A percentile compares a stretch with the other conserved stretches of the same genome.
Conservation (phyloP, 2,888 invertebrate species). For the Sphecodes monilicornis region DNA sequence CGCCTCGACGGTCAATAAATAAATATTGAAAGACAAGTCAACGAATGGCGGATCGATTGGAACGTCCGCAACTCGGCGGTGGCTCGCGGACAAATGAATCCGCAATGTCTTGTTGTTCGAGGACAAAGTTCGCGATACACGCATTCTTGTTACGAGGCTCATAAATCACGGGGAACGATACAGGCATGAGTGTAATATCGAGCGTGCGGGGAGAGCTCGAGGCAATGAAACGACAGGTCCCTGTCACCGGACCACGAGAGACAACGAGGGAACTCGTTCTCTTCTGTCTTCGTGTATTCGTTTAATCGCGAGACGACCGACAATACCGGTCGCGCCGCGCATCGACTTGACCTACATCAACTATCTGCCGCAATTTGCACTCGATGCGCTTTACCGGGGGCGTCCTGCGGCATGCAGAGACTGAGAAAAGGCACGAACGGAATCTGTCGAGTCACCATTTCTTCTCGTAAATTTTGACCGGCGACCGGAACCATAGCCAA, state of each 20-base stretch:
- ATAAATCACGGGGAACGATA: conserved; percentile 23
- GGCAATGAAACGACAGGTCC: conserved; percentile 20
- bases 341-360: conserved; percentile 68
- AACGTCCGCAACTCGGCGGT: not conserved
- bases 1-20: not conserved
- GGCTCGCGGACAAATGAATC: conserved; percentile 19
- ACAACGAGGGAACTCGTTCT: conserved; percentile 16
- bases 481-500: not conserved
- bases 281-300: conserved; percentile 59
- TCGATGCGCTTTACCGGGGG: conserved; percentile 3
- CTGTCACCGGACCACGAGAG: conserved; percentile 27
- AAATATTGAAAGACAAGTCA: not conserved
- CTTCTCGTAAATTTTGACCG: conserved; percentile 4
- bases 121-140: not conserved
- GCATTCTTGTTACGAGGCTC: conserved; percentile 18
- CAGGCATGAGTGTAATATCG: conserved; percentile 24
- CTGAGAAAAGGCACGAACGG: conserved; percentile 3
- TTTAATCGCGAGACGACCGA: conserved; percentile 64
- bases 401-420: not conserved
- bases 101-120: not conserved
- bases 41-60: conserved; percentile 14
- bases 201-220: not conserved
- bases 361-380: conserved; percentile 73
- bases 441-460: conserved; percentile 7
- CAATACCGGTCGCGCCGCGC: conserved; percentile 39